phyloP scores from a whole-genome alignment of 2,888 invertebrate genomes.

The Drosophila picticornis region DNA sequence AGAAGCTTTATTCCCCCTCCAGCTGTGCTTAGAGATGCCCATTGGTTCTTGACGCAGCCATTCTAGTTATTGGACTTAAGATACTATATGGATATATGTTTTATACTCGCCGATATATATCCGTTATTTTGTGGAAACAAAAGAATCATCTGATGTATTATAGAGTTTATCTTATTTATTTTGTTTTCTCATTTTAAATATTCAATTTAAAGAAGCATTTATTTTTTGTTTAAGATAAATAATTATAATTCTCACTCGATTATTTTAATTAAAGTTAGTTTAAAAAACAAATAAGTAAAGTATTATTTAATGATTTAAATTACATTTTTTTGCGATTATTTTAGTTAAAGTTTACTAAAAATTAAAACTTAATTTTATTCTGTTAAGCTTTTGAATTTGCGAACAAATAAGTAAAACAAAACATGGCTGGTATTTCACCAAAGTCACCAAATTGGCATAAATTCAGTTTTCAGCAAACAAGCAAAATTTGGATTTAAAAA shows the following conservation, averaged over 20 bases:
- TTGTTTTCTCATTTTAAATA: background rate
- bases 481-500: background rate
- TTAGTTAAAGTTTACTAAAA: background rate
- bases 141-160: background rate
- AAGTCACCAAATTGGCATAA: background rate
- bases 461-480: background rate
- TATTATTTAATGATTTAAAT: background rate
- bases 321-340: background rate
- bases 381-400: background rate
- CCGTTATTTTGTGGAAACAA: background rate
- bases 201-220: background rate
- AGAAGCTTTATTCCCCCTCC: constrained; percentile 39
- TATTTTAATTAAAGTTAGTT: background rate
- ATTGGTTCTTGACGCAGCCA: constrained; percentile 13
- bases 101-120: background rate
- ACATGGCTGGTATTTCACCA: background rate
- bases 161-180: background rate
- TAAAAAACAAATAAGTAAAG: background rate
- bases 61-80: constrained; percentile 4
- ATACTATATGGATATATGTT: background rate
- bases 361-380: background rate
- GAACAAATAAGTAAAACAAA: background rate
- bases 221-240: no score
- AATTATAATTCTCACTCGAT: no score
- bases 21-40: constrained; percentile 28